Evolutionary conservation across 2,888 invertebrate species (phyloP).

Genomic region (Pachycephus smyrnensis): DNA sequence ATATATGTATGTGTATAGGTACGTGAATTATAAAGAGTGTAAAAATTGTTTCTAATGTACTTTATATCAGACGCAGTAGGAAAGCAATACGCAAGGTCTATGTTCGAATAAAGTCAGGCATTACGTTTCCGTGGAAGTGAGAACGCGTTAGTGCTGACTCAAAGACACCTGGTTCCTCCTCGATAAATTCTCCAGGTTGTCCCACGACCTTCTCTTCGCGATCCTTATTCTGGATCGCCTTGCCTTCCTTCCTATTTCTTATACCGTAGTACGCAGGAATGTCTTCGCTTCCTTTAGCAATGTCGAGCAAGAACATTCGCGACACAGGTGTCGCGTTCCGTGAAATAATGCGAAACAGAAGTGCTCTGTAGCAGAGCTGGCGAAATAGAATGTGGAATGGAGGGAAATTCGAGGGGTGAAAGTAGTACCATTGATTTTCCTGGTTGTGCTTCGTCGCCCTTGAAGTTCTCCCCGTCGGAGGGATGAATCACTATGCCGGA

Average conservation of each 20-base stretch:
- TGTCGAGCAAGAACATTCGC: neutral
- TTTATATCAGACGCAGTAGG: constrained; percentile 36
- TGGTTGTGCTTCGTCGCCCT: constrained; percentile 2
- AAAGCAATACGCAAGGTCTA: constrained; percentile 10
- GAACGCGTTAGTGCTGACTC: constrained; percentile 30
- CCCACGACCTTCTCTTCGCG: constrained; percentile 29
- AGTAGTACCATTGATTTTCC: constrained; percentile 1
- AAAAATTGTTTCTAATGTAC: constrained; percentile 15
- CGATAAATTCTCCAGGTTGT: constrained; percentile 47
- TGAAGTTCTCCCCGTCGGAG: neutral
- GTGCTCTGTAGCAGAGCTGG: neutral
- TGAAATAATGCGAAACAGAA: neutral
- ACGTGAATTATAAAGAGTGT: neutral
- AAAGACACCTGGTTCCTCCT: constrained; percentile 49
- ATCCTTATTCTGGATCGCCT: constrained; percentile 18
- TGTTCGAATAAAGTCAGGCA: neutral
- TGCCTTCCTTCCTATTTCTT: constrained; percentile 10
- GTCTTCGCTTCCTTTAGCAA: neutral
- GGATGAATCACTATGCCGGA: neutral
- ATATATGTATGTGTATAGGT: neutral
- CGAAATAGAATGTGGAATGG: neutral
- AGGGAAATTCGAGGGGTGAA: neutral
- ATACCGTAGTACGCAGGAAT: neutral
- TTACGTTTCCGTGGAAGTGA: neutral
- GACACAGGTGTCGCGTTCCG: neutral